phyloP scores from a whole-genome alignment of 2,888 invertebrate species.

The Andrena praecox region DNA sequence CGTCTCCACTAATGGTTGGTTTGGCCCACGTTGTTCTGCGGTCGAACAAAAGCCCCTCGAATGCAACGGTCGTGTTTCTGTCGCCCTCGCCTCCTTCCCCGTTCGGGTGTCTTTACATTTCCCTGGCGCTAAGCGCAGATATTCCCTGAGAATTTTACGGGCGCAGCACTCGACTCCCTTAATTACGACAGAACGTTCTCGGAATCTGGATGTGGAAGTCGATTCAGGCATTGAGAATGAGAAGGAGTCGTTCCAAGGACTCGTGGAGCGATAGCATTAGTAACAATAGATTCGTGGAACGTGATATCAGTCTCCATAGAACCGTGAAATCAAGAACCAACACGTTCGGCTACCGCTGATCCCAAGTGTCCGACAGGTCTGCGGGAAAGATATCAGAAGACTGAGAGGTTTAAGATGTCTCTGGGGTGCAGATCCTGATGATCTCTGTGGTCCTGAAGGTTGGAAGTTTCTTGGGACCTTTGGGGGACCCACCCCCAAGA shows the following conservation, averaged over 20 bases:
- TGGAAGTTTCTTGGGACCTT: background rate
- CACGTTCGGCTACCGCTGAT: background rate
- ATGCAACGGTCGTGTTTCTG: constrained; percentile 32
- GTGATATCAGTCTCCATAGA: background rate
- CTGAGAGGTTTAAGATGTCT: background rate
- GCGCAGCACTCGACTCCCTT: no score
- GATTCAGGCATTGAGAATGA: no score
- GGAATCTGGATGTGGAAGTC: no score
- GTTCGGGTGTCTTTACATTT: background rate
- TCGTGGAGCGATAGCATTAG: no score
- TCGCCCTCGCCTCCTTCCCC: background rate
- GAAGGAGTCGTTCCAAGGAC: no score
- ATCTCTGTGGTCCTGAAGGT: background rate
- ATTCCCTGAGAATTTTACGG: background rate
- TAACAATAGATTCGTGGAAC: no score
- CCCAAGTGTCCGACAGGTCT: background rate
- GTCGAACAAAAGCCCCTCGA: constrained; percentile 45
- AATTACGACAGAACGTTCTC: no score
- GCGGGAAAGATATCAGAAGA: background rate
- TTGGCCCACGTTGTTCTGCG: constrained; percentile 45
- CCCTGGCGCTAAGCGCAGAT: background rate
- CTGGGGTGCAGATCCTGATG: background rate
- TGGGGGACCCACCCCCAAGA: background rate
- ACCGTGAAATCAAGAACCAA: background rate
- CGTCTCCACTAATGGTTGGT: constrained; percentile 59